Conservation (phyloP, 1,140 invertebrate species). For the Paramacrobiotus metropolitanus region DNA sequence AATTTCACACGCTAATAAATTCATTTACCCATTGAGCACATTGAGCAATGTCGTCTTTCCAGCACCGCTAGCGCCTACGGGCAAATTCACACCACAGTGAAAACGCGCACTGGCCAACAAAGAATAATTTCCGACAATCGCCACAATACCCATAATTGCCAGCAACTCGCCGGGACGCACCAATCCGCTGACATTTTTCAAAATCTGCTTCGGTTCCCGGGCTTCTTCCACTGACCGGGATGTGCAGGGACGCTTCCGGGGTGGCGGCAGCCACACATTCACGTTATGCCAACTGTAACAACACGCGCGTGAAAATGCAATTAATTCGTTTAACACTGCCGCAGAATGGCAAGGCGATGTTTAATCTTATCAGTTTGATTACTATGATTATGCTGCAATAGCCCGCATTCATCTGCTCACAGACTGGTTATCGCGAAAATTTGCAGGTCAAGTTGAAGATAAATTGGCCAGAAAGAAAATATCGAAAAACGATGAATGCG, state of each 20-base stretch:
- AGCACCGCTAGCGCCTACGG: slow-evolving; percentile 40
- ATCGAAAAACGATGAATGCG: neutral
- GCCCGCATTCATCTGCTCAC: no score
- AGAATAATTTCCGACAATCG: slow-evolving; percentile 7
- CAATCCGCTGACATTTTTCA: slow-evolving; percentile 49
- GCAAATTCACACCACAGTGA: neutral
- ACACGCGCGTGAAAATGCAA: neutral
- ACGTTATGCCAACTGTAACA: slow-evolving; percentile 33
- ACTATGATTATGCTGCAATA: no score
- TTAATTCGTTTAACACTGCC: neutral
- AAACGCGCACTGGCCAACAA: no score
- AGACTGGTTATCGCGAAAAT: no score
- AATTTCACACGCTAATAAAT: no score
- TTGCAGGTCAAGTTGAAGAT: no score
- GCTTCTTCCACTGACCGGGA: slow-evolving; percentile 13
- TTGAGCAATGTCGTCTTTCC: slow-evolving; percentile 89
- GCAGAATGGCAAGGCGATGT: neutral
- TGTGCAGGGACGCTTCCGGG: neutral
- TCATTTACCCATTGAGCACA: slow-evolving; percentile 51
- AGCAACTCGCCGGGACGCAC: slow-evolving; percentile 67
- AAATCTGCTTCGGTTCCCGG: slow-evolving; percentile 29
- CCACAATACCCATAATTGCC: slow-evolving; percentile 59
- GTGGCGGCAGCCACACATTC: slow-evolving; percentile 29
- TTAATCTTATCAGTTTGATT: no score
- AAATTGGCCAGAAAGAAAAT: no score